phyloP scores from a whole-genome alignment of 2,113 vertebrate genomes.

The Sitta europaea region DNA sequence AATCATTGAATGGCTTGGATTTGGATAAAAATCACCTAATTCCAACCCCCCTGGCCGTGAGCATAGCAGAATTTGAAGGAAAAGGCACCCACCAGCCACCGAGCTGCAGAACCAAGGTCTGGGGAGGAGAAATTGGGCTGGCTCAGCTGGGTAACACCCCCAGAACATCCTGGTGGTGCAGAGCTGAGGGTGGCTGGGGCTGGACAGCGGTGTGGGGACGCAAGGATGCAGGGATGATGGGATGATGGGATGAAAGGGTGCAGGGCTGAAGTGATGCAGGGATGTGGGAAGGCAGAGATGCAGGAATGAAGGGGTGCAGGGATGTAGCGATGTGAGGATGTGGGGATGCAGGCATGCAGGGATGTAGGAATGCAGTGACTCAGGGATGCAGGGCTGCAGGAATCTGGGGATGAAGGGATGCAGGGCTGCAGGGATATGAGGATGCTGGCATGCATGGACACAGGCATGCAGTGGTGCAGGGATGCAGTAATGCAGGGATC shows the following conservation, averaged over 20 bases:
- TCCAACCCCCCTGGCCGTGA: accelerated
- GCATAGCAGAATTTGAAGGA: background rate
- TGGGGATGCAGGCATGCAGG: accelerated
- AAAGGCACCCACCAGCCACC: background rate
- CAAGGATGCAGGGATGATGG: accelerated
- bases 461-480: too few relatives aligned
- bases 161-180: accelerated
- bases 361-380: accelerated
- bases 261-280: accelerated
- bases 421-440: accelerated
- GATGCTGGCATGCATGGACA: accelerated
- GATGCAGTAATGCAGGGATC: accelerated
- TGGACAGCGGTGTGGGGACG: background rate
- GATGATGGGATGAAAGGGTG: accelerated
- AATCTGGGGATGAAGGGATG: accelerated
- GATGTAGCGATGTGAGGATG: too few relatives aligned
- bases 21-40: background rate
- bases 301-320: accelerated
- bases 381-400: accelerated
- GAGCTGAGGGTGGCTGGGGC: accelerated
- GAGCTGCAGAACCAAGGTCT: background rate
- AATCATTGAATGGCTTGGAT: background rate
- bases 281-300: accelerated
- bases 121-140: accelerated
- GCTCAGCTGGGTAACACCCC: accelerated